Base-by-base conservation (phyloP, 2,113 vertebrate species). In the Gracilinanus agilis region DNA sequence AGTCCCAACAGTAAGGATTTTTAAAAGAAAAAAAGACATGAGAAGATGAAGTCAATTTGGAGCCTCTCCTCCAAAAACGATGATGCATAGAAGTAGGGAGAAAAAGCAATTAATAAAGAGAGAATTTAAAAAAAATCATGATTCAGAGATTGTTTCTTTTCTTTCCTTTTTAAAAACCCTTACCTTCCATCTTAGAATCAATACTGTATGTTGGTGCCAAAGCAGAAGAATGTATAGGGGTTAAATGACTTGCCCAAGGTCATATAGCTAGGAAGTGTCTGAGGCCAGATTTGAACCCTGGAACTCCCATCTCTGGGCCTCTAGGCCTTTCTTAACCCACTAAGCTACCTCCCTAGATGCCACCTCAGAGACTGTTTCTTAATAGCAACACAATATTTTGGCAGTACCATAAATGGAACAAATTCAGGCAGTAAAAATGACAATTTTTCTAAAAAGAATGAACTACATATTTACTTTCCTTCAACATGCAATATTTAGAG, bases 401-500 rank as follows among this genome's bases (percentile, higher is more conserved):
- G 13, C 93, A 27, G 9, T 24, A 90, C 75, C 93, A 88, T 67
- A 90, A 91, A 94, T 83, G 27, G 93, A 56, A 53, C 88, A 54
- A 93, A 93, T 23, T 0, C 91, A 92, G 90, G 40, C 53, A 95
- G 55, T 7, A 92, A 94, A 92, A 95, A 24, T 23, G 21, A 40
- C 91, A 40, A 89, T 91, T 90, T 90, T 89, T 0, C 90, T 83
- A 89, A 91, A 93, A 83, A 83, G 67, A 83, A 83, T 19, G 34
- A 83, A 83, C n/a, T 91, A 7, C 56, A 0, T 24, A 27, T 92
- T 95, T 92, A 83, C 89, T 91, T 95, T 92, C 92, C 90, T 54
- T 93, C 23, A 92, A 96, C 55, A 94, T 34, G 23, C 12, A 91
- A 53, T 44, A 95, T 96, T 93, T 94, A 93, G n/a, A 75, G 25